Percentiles rank a stretch among this genome's conserved stretches.
Evolutionary conservation across 2,888 invertebrate genomes (phyloP).

Genomic region (Zele albiditarsus): DNA sequence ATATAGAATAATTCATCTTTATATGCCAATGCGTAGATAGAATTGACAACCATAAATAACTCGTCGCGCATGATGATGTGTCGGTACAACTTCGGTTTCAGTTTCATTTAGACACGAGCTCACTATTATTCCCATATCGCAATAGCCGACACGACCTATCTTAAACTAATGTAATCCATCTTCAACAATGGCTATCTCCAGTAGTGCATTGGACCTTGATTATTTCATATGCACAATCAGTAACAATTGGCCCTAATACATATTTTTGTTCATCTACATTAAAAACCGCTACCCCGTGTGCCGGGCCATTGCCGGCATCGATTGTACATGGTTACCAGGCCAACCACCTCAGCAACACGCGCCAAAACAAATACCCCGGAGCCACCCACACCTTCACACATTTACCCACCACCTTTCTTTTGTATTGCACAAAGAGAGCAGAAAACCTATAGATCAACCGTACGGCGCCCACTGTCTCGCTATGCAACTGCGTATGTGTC

Average conservation of each 20-base stretch:
- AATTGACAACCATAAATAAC: conserved; percentile 67
- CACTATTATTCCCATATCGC: conserved; percentile 70
- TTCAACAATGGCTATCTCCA: conserved; percentile 43
- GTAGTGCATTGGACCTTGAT: conserved; percentile 36
- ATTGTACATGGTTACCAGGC: conserved; percentile 71
- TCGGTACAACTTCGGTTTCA: conserved; percentile 68
- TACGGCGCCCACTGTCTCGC: conserved; percentile 37
- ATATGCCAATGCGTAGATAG: background rate
- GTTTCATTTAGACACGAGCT: conserved; percentile 70
- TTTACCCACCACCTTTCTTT: conserved; percentile 31
- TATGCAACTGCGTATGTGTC: conserved; percentile 11
- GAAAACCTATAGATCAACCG: conserved; percentile 3
- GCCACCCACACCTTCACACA: conserved; percentile 45
- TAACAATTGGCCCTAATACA: conserved; percentile 12
- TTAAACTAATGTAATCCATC: conserved; percentile 61
- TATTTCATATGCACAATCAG: conserved; percentile 5
- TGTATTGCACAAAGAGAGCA: background rate
- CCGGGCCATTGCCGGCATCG: conserved; percentile 58
- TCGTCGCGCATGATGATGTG: conserved; percentile 66
- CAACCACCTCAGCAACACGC: conserved; percentile 70
- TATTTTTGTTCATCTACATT: conserved; percentile 16
- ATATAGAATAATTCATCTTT: background rate
- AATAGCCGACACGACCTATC: conserved; percentile 41
- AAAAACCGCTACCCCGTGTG: conserved; percentile 11
- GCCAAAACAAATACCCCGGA: conserved; percentile 63